Evolutionary conservation across 1,140 invertebrate genomes (phyloP), one percentile per base, ranked within the genome.

Genomic region (Camponotus floridanus): DNA sequence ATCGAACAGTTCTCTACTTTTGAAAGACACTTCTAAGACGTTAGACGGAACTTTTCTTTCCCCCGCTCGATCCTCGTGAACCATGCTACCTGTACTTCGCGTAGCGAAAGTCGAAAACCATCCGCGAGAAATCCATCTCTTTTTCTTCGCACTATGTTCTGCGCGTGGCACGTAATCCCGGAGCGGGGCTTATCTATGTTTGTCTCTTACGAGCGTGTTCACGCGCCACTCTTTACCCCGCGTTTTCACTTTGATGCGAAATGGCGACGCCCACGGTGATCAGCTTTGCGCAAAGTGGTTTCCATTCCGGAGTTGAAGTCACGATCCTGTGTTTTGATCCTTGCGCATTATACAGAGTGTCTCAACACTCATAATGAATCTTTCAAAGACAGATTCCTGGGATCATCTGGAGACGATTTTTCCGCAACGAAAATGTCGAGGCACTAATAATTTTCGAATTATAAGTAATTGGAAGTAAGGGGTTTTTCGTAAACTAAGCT

Each of bases 1-100:
- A 5, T 87, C 61, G 78, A n/a, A 26, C 1, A 76, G 76, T 85
- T 93, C 92, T 92, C 92, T 92, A 92, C 92, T 94, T 94, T 94
- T 92, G 91, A 93, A 91, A 93, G 91, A 94, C 94, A 93, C 92
- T 94, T 94, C 88, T 93, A 93, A 94, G 92, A 94, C 92, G 93
- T 93, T 94, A 92, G 88, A 39, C 86, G 90, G 73, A 93, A 93
- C 90, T 94, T 93, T 92, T 92, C 87, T 51, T n/a, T n/a, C 48
- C 48, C 48, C 79, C 42, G 31, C 61, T 8, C 42, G 42, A 45
- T 51, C 48, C 48, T 51, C 15, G 15, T 51, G 48, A 51, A 4
- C 15, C 48, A 5, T 15, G 48, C 48, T 51, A 51, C 15, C 48
- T 15, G 18, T 15, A 15, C 18, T 51, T 51, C 15, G 68, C 68